Evolutionary conservation across 1,140 invertebrate species (phyloP), one percentile per base, ranked within the genome.

Genomic region (Gerris buenoi): DNA sequence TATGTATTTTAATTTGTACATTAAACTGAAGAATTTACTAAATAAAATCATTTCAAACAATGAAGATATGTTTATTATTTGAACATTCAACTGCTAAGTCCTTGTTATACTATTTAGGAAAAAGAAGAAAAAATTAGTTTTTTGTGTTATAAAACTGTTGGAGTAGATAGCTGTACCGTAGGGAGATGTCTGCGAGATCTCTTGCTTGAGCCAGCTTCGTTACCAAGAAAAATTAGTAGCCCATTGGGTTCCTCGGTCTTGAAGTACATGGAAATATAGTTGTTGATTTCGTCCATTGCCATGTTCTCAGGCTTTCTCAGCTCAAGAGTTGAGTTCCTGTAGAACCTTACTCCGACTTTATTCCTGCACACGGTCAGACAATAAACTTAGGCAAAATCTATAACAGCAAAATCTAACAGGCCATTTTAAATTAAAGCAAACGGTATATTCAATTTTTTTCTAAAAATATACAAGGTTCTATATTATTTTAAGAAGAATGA

Each of bases 181-280:
- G 83, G 83, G 25, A 83, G 27, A 25, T 63, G 57, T 26, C 66
- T 60, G 25, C 56, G 67, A 15, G 18, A 29, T 18, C 68, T 33
- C 57, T 58, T 68, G 15, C 29, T 56, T n/a, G 15, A 84, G 69
- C 85, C 88, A 61, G 85, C 84, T 69, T 88, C 89, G 78, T 95
- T 96, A 68, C 95, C 95, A 67, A 97, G 79, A 75, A 94, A 98
- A 5, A 94, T 74, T 0, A 98, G 74, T 67, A 97, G 84, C 1
- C 92, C 94, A 74, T 93, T 84, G 0, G 83, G 81, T 60, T 90
- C 83, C 3, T 82, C 78, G 0, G 95, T 97, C 71, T 86, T 85
- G 78, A 93, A 93, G 78, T 90, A 95, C 0, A 92, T 77, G 0
- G 91, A 94, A 2, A 96, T 81, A 68, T 90, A 86, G 0, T 89